Conservation (phyloP, 2,888 invertebrate species). For the Heliconius charithonia region DNA sequence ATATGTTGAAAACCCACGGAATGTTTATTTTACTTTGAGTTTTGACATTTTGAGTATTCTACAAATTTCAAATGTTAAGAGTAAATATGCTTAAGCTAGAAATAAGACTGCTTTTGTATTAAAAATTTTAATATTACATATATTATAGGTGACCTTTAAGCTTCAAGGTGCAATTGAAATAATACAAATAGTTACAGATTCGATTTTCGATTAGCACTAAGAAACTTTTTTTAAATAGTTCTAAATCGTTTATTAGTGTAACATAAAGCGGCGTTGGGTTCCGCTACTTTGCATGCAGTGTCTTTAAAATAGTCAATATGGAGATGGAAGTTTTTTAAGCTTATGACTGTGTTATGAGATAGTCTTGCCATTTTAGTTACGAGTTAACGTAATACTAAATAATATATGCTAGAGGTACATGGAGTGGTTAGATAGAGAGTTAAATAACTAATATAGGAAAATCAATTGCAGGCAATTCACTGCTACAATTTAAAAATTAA, state of each 20-base stretch:
- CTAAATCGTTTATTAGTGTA: background rate
- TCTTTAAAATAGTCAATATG: background rate
- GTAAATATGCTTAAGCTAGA: constrained; percentile 20
- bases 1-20: constrained; percentile 27
- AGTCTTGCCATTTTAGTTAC: no score
- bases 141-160: no score
- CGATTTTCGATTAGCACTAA: background rate
- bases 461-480: background rate
- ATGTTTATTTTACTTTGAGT: constrained; percentile 39
- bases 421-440: no score
- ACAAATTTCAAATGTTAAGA: constrained; percentile 30
- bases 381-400: no score
- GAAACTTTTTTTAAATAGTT: background rate
- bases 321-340: background rate
- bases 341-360: background rate
- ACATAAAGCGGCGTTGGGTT: background rate
- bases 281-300: background rate
- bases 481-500: no score
- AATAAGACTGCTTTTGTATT: background rate
- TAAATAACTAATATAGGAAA: background rate
- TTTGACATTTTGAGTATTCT: constrained; percentile 32
- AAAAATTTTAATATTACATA: background rate
- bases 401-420: background rate
- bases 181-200: background rate
- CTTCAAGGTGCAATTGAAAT: no score